phyloP scores from a whole-genome alignment of 2,797 vertebrate genomes.

The Anomalospiza imberbis region DNA sequence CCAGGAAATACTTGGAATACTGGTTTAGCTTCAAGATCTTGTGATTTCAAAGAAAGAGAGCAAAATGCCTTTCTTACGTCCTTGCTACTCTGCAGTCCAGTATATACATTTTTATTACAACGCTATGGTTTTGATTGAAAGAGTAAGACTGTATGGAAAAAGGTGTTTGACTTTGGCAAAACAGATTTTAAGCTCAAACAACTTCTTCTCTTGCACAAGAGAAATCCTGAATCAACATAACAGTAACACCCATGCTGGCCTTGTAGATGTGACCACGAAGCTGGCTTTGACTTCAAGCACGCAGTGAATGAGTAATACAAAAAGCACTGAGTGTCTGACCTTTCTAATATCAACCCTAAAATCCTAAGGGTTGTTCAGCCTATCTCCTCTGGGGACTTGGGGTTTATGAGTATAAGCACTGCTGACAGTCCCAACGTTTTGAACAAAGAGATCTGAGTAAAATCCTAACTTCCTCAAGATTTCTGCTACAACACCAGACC shows the following conservation, averaged over 20 bases:
- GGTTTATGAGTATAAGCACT: not conserved
- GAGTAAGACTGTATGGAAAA: not conserved
- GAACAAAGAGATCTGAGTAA: not conserved
- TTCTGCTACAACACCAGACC: not conserved
- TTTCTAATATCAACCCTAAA: not conserved
- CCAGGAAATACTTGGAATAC: not conserved
- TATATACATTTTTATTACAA: not conserved
- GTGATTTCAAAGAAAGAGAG: not conserved
- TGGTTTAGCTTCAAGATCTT: not conserved
- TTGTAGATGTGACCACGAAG: not conserved
- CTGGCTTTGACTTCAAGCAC: not conserved
- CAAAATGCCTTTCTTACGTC: not conserved
- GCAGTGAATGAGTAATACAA: not conserved
- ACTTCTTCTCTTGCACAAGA: not conserved
- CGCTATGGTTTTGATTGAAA: not conserved
- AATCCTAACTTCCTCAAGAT: not conserved
- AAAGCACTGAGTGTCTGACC: not conserved
- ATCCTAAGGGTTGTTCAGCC: not conserved
- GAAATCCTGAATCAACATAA: not conserved
- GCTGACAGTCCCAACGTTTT: not conserved
- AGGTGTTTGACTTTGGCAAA: not conserved
- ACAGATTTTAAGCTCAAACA: not conserved
- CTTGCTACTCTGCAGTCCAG: not conserved
- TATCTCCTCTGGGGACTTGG: not conserved
- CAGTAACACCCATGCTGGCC: not conserved